Base-by-base conservation (phyloP, 1,140 invertebrate genomes). In the Diachasma alloeum region DNA sequence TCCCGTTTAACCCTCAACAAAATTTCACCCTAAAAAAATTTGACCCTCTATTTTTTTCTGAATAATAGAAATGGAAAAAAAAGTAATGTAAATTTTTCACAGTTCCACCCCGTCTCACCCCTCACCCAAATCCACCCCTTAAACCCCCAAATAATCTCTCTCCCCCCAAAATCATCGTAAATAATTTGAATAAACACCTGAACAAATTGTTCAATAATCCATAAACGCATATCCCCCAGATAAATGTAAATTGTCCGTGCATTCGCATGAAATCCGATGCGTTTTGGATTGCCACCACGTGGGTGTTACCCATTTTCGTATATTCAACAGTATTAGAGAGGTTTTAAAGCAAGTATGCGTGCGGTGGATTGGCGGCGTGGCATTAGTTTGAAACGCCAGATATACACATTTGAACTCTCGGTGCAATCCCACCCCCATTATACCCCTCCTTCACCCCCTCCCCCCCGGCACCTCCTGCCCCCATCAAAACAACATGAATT, bases 401-500 rank as follows among this genome's bases (percentile, higher is more conserved):
- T 63, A 63, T 63, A 63, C 24, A 63, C 59, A 63, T 63, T 63
- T 24, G 59, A 63, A 24, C 24, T 26, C 22, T 8, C 59, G 0
- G 19, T 56, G 19, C 22, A 1, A 24, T 26, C 24, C 59, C 9
- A 4, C 59, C 24, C 59, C 24, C 59, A 31, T 24, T 31, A 53
- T 31, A 19, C 22, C 24, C 59, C 59, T 63, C 59, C 59, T 15
- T 4, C 39, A 1, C 39, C 59, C 24, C 1, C 31, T 6, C 31
- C 31, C 31, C 6, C n/a, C n/a, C n/a, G n/a, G n/a, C 31, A 31
- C 31, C 31, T 6, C 31, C 31, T 31, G 6, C 31, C 22, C 19
- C 59, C 24, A 53, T 63, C 59, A 63, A 63, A 63, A 63, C 59
- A 63, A 63, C 59, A 63, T 63, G 59, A 63, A 63, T 63, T 63